A percentile compares a stretch with the other conserved stretches of the same genome.
These are phyloP conservation scores for Myotis brandtii DNA, from an alignment of 2,113 vertebrate species.

Conservation along the genomic window DNA sequence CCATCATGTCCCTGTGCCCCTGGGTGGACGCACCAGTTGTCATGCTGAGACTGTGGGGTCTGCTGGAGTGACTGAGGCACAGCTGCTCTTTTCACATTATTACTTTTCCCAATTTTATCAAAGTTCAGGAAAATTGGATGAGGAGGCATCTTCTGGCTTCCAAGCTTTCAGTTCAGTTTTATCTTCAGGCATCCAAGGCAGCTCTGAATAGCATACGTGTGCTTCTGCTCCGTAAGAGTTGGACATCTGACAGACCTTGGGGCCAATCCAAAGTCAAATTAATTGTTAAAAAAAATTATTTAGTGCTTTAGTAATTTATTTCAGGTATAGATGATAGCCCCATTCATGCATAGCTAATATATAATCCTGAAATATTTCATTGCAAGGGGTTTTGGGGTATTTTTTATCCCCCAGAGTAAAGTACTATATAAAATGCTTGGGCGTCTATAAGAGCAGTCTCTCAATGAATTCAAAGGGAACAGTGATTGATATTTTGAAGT, in stretches of 20 bases:
- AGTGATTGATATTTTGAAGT: background rate
- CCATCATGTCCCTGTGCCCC: background rate
- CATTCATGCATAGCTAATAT: background rate
- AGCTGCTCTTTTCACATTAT: background rate
- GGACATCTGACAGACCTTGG: background rate
- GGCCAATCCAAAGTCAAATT: background rate
- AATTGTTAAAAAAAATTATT: background rate
- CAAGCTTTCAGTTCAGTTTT: background rate
- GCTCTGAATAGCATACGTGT: background rate
- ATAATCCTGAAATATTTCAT: constrained; percentile 47
- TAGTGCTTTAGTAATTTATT: background rate
- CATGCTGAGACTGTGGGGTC: background rate
- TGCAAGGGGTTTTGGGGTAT: background rate
- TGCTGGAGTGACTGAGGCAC: fast-evolving
- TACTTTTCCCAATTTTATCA: background rate
- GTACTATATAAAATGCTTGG: background rate
- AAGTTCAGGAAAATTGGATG: background rate
- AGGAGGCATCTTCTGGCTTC: background rate
- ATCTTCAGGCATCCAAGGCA: background rate
- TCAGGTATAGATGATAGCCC: background rate
- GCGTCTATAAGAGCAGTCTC: background rate
- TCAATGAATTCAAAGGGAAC: constrained; percentile 47
- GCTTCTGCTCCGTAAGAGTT: background rate
- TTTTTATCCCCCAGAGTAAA: background rate
- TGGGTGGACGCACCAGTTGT: background rate